phyloP scores from a whole-genome alignment of 2,888 invertebrate genomes.

The Acleris laterana region DNA sequence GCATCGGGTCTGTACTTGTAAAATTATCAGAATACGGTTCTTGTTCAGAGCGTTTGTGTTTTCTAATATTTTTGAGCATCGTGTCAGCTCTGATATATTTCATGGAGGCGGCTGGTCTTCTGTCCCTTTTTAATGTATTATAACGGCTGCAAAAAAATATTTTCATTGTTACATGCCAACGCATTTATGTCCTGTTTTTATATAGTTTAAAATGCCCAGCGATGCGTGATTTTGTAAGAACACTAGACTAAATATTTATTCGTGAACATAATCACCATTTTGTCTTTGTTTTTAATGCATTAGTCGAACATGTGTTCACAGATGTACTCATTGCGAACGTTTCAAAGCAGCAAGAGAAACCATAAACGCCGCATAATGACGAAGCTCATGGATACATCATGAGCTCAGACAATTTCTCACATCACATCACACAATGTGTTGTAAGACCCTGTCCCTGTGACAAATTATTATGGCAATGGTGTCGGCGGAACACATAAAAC shows the following conservation, averaged over 20 bases:
- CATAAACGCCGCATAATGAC: conserved; percentile 15
- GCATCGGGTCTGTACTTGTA: no score
- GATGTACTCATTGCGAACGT: not conserved
- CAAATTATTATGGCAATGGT: conserved; percentile 24
- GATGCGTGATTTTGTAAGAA: not conserved
- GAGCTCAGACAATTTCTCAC: conserved; percentile 17
- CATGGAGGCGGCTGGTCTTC: no score
- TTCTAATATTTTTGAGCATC: no score
- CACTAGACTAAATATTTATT: not conserved
- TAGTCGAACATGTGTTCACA: not conserved
- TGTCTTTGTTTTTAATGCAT: not conserved
- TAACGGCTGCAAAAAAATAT: no score
- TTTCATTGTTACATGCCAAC: no score
- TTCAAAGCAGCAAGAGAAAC: conserved; percentile 2
- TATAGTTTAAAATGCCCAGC: not conserved
- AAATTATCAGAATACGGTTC: no score
- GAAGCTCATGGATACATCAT: conserved; percentile 10
- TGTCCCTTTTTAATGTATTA: no score
- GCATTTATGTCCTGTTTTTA: no score
- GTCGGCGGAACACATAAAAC: conserved; percentile 12
- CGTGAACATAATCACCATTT: not conserved
- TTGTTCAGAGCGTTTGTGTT: no score
- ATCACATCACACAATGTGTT: conserved; percentile 16
- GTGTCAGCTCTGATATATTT: no score
- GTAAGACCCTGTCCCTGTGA: conserved; percentile 12